Evolutionary conservation across 2,888 invertebrate species (phyloP).

Genomic region (Tricholauxania praeusta): DNA sequence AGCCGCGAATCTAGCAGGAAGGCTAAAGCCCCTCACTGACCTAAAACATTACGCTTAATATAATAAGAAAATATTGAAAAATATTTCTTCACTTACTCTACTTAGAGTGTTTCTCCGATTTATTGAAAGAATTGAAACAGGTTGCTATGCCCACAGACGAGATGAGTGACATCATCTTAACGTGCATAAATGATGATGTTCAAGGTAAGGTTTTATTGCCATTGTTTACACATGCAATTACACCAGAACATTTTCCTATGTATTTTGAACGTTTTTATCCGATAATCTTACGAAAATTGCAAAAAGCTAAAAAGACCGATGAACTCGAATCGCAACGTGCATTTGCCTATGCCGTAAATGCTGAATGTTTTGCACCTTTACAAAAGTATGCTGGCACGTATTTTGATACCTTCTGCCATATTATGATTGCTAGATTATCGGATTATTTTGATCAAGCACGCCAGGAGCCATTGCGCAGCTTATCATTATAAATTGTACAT

Average conservation of each 20-base stretch:
- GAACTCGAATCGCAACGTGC: constrained; percentile 74
- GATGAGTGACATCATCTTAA: constrained; percentile 76
- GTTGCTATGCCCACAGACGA: constrained; percentile 73
- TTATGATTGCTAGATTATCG: constrained; percentile 73
- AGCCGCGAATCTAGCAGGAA: too few relatives aligned
- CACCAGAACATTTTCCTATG: constrained; percentile 75
- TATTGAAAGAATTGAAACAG: constrained; percentile 74
- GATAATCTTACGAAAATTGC: constrained; percentile 75
- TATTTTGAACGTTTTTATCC: constrained; percentile 76
- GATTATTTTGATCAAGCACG: constrained; percentile 79
- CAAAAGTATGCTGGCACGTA: constrained; percentile 72
- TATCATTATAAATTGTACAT: constrained; percentile 74
- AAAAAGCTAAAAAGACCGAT: constrained; percentile 71
- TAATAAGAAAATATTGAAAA: too few relatives aligned
- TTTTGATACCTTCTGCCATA: constrained; percentile 73
- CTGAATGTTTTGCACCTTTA: constrained; percentile 78
- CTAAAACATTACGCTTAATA: too few relatives aligned
- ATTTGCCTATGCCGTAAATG: constrained; percentile 79
- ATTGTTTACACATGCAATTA: constrained; percentile 75
- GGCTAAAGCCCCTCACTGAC: too few relatives aligned
- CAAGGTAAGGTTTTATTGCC: constrained; percentile 75
- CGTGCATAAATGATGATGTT: constrained; percentile 76
- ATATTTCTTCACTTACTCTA: too few relatives aligned
- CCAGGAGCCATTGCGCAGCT: constrained; percentile 81
- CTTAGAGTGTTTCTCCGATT: constrained; percentile 74